Conservation (phyloP, 2,113 vertebrate species). For the Pseudorasbora parva region DNA sequence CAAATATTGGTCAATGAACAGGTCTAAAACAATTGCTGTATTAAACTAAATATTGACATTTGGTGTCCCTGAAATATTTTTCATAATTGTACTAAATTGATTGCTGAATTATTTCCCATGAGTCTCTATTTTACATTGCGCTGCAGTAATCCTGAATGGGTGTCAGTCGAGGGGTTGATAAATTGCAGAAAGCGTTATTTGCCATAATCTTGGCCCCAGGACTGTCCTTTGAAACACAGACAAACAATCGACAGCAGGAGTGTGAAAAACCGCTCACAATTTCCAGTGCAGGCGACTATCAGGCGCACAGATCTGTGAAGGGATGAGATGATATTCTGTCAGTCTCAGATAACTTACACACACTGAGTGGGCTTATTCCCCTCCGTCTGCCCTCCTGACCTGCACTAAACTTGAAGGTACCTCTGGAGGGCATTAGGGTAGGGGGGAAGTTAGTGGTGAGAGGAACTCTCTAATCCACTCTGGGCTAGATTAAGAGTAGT, state of each 20-base stretch:
- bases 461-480: conserved; percentile 83
- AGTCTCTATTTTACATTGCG: not conserved
- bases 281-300: conserved; percentile 67
- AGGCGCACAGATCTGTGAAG: conserved; percentile 69
- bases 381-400: conserved; percentile 75
- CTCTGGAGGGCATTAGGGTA: conserved; percentile 80
- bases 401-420: conserved; percentile 81
- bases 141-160: conserved; percentile 16
- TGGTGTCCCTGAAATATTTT: not conserved
- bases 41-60: not conserved
- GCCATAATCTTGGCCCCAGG: conserved; percentile 70
- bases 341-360: conserved; percentile 74
- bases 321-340: conserved; percentile 75
- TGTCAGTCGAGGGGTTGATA: conserved; percentile 14
- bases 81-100: not conserved
- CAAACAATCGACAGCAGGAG: conserved; percentile 70
- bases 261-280: conserved; percentile 70
- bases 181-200: conserved; percentile 31
- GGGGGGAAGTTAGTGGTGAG: conserved; percentile 79
- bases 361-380: conserved; percentile 71
- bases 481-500: conserved; percentile 80
- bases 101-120: not conserved
- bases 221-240: conserved; percentile 75
- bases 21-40: not conserved
- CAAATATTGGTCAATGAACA: too few species aligned